Evolutionary conservation across 2,113 vertebrate species (phyloP).

Genomic region (Lethenteron camtschaticum): DNA sequence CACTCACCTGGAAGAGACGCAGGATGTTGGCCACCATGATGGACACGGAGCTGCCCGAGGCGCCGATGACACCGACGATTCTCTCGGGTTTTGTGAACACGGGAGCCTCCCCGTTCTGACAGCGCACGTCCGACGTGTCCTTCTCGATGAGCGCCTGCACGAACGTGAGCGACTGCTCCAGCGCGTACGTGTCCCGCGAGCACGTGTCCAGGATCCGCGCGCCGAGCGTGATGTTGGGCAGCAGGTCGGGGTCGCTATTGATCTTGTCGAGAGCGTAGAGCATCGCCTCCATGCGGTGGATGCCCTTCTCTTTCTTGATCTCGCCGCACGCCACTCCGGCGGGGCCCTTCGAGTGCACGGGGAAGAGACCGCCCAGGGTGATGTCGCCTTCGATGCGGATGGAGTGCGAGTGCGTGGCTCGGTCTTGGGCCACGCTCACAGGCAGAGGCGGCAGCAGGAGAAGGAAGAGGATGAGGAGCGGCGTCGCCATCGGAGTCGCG

Average conservation of each 20-base stretch:
- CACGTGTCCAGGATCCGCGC: conserved; percentile 84
- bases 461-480: background rate
- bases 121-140: conserved; percentile 75
- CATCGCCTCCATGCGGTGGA: conserved; percentile 87
- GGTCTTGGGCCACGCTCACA: background rate
- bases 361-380: conserved; percentile 73
- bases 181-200: conserved; percentile 72
- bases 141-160: conserved; percentile 88
- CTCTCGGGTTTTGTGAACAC: conserved; percentile 81
- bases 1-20: conserved; percentile 73
- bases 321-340: conserved; percentile 77
- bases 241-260: conserved; percentile 75
- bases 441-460: background rate
- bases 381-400: conserved; percentile 90
- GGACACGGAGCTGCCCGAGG: conserved; percentile 77
- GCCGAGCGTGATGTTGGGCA: conserved; percentile 81
- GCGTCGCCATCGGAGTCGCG: too few species aligned
- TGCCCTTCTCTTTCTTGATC: conserved; percentile 86
- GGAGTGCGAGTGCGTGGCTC: conserved; percentile 61
- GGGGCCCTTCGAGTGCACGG: conserved; percentile 49
- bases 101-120: conserved; percentile 57
- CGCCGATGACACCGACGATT: conserved; percentile 74
- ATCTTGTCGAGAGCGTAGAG: conserved; percentile 77
- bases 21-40: conserved; percentile 98
- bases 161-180: conserved; percentile 88